phyloP scores from a whole-genome alignment of 2,113 vertebrate species.

The Octodon degus region DNA sequence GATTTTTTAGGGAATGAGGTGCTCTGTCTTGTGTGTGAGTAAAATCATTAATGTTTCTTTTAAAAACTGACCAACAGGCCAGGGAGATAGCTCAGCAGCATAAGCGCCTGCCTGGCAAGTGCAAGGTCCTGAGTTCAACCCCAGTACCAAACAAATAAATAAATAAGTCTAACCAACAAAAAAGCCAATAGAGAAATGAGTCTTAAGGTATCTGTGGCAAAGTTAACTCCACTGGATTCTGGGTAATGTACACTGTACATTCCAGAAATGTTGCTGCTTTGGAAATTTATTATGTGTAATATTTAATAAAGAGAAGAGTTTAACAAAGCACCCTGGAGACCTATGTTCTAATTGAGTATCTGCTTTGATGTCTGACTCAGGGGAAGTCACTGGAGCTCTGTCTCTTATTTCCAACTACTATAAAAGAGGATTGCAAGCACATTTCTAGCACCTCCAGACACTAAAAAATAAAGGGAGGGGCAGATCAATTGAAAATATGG shows the following conservation, averaged over 20 bases:
- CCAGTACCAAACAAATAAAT: too few species aligned
- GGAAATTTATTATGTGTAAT: slow-evolving; percentile 82
- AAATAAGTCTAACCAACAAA: neutral
- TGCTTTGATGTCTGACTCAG: slow-evolving; percentile 76
- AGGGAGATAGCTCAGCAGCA: too few species aligned
- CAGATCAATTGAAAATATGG: slow-evolving; percentile 55
- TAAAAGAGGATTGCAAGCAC: slow-evolving; percentile 72
- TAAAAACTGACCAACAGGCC: slow-evolving; percentile 42
- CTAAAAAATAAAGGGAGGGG: neutral
- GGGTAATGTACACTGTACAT: slow-evolving; percentile 62
- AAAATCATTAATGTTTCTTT: slow-evolving; percentile 59
- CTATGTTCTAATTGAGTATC: slow-evolving; percentile 72
- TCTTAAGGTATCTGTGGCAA: slow-evolving; percentile 35
- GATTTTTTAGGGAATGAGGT: neutral
- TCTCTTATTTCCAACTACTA: slow-evolving; percentile 72
- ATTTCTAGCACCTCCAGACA: slow-evolving; percentile 51
- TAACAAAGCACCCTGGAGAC: slow-evolving; percentile 74
- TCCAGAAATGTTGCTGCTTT: slow-evolving; percentile 60
- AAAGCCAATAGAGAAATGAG: slow-evolving; percentile 64
- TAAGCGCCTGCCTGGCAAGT: too few species aligned
- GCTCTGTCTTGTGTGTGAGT: neutral
- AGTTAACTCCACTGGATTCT: slow-evolving; percentile 48
- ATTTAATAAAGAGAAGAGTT: slow-evolving; percentile 82
- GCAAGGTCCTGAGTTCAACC: too few species aligned
- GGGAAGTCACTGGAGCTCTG: slow-evolving; percentile 69